Evolutionary conservation across 53 echinoderm and acorn worm species (phyloP).

Genomic region (Crossaster papposus): DNA sequence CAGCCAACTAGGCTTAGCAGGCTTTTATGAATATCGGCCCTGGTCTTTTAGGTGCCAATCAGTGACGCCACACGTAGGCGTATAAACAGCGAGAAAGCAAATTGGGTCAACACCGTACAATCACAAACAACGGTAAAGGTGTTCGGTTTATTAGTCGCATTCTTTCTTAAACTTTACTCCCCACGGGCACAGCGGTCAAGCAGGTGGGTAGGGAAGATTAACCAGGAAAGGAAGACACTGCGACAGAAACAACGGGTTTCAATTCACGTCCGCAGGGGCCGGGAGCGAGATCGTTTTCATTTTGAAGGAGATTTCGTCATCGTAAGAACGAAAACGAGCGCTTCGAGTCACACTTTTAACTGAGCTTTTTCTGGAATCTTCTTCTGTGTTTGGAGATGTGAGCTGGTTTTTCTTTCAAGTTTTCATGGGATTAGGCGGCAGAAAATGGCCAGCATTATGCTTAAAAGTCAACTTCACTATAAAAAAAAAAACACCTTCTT

Average conservation of each 20-base stretch:
- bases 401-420: neutral
- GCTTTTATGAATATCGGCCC: too few species aligned
- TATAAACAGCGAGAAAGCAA: neutral
- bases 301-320: neutral
- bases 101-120: neutral
- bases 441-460: too few species aligned
- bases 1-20: too few species aligned
- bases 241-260: constrained; percentile 3
- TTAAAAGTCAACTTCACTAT: too few species aligned
- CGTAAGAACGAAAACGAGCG: neutral
- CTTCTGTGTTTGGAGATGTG: neutral
- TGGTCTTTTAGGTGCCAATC: neutral
- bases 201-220: neutral
- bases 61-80: neutral
- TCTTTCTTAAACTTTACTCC: neutral
- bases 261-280: constrained; percentile 7
- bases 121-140: neutral
- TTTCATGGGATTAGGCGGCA: too few species aligned
- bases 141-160: neutral
- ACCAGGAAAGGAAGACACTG: neutral
- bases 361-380: neutral
- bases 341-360: neutral
- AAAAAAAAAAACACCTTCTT: too few species aligned
- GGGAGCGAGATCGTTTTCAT: neutral
- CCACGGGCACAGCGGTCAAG: neutral